Conservation (phyloP, 1,140 invertebrate species). For the Hyles vespertilio region DNA sequence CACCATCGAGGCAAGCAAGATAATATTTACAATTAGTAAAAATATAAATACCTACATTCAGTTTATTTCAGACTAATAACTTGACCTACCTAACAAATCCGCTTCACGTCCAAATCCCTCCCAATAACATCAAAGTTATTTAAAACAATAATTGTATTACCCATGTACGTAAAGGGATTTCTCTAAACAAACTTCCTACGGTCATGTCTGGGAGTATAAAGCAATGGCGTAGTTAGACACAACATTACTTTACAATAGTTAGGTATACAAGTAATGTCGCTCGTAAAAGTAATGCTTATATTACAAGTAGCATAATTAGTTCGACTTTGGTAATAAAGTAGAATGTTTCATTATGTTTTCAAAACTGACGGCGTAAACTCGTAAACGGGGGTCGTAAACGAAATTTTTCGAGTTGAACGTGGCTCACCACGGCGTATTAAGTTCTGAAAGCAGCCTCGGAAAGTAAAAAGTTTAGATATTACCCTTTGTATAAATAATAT, state of each 20-base stretch:
- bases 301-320: slow-evolving; percentile 20
- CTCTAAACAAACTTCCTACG: too few species aligned
- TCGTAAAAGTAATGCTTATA: slow-evolving; percentile 16
- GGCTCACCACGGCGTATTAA: slow-evolving; percentile 24
- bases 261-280: background rate
- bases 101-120: too few species aligned
- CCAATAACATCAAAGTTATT: too few species aligned
- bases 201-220: too few species aligned
- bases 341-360: slow-evolving; percentile 17
- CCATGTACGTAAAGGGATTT: too few species aligned
- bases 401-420: slow-evolving; percentile 22
- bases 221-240: background rate
- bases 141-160: too few species aligned
- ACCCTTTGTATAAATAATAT: slow-evolving; percentile 14
- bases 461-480: slow-evolving; percentile 20
- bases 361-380: slow-evolving; percentile 15
- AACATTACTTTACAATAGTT: background rate
- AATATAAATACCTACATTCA: too few species aligned
- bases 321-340: slow-evolving; percentile 15
- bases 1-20: too few species aligned
- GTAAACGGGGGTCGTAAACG: slow-evolving; percentile 27
- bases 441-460: slow-evolving; percentile 10
- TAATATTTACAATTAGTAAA: too few species aligned
- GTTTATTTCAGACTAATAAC: too few species aligned
- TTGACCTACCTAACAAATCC: too few species aligned